Base-by-base conservation (phyloP, 1,140 invertebrate genomes). In the Leptinotarsa defecta region DNA sequence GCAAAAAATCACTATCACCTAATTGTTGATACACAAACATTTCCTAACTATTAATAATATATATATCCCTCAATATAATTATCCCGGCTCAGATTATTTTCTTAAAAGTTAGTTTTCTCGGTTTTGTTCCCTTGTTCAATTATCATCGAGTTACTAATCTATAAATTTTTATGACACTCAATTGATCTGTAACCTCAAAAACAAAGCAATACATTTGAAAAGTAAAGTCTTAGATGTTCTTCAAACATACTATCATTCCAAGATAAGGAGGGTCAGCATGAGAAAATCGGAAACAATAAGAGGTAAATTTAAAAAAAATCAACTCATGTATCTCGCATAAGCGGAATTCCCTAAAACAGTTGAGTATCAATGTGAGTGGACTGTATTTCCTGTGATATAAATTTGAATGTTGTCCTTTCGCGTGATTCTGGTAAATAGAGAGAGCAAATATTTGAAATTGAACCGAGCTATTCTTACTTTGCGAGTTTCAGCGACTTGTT, bases 11-110 rank as follows among this genome's bases (percentile, higher is more conserved):
- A 15, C n/a, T 57, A 57, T 57, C 52, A 19, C n/a, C 52, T 57
- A 57, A 57, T 11, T 57, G 52, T 15, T 57, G n/a, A 19, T 5
- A 19, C n/a, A 17, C 15, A 13, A 17, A 57, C 13, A 17, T 57
- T 17, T 57, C 13, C 52, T 57, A 57, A 57, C 52, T 57, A 57
- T 4, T 57, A 57, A n/a, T 57, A 57, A 57, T 57, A 57, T 57
- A 57, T 57, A 57, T 57, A 15, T 57, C 52, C 52, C 52, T 43
- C 52, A 57, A 57, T 57, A 57, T 57, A 43, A 43, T 57, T 57
- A 57, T 57, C 52, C 52, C 52, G 52, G 52, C 52, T 57, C 52
- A 17, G 52, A 19, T 57, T 57, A n/a, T 57, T 57, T 19, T 57
- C 52, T 57, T 43, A 43, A 43, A 57, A 57, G 52, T 57, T 57